phyloP scores from a whole-genome alignment of 2,888 invertebrate species.

The Unio pictorum region DNA sequence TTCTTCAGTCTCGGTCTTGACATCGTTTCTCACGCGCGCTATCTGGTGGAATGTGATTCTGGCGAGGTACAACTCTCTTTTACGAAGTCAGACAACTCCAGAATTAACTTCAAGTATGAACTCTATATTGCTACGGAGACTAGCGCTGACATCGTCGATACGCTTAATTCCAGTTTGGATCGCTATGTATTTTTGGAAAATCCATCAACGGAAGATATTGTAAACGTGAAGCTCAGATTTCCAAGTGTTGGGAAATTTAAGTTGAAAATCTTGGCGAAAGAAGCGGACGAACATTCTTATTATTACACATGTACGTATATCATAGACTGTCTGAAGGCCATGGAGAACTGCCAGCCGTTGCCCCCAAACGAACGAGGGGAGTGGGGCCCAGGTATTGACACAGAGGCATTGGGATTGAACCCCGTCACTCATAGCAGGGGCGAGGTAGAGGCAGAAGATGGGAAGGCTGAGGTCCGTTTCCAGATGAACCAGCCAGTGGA shows the following conservation, averaged over 20 bases:
- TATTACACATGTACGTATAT: slow-evolving; percentile 49
- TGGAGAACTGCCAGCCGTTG: slow-evolving; percentile 43
- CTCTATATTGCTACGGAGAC: slow-evolving; percentile 37
- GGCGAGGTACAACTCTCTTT: slow-evolving; percentile 41
- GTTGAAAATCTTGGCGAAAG: slow-evolving; percentile 53
- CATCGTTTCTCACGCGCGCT: slow-evolving; percentile 39
- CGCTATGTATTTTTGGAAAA: slow-evolving; percentile 52
- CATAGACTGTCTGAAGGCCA: slow-evolving; percentile 33
- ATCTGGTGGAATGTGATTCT: slow-evolving; percentile 31
- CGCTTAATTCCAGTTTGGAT: slow-evolving; percentile 32
- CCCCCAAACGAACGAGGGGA: slow-evolving; percentile 62
- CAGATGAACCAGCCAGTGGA: slow-evolving; percentile 45
- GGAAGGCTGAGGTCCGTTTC: slow-evolving; percentile 59
- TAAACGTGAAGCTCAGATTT: slow-evolving; percentile 43
- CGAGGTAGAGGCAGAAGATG: slow-evolving; percentile 51
- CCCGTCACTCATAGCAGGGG: slow-evolving; percentile 55
- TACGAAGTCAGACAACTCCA: slow-evolving; percentile 27
- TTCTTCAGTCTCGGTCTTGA: slow-evolving; percentile 45
- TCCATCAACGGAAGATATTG: slow-evolving; percentile 35
- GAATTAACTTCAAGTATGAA: slow-evolving; percentile 44
- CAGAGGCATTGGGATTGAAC: slow-evolving; percentile 50
- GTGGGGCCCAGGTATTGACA: slow-evolving; percentile 64
- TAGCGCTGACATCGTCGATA: slow-evolving; percentile 29
- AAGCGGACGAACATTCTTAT: slow-evolving; percentile 36
- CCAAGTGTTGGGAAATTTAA: slow-evolving; percentile 48